Conservation (phyloP, 2,888 invertebrate genomes). For the Drosophila anomalata region DNA sequence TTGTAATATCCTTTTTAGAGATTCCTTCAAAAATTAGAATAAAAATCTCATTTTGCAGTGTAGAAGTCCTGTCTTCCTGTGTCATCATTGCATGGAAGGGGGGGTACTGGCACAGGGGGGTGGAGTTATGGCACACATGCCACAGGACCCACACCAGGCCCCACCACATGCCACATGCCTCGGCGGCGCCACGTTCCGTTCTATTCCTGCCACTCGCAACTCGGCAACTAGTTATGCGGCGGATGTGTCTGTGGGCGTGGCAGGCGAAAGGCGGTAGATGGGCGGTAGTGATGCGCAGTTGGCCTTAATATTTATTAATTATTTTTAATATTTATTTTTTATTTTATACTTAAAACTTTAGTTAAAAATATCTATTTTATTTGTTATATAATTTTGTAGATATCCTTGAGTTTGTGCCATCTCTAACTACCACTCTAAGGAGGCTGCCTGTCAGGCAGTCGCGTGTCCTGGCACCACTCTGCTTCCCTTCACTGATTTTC, state of each 20-base stretch:
- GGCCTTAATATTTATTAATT: too few relatives aligned
- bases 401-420: not conserved
- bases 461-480: constrained; percentile 42
- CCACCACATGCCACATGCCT: constrained; percentile 44
- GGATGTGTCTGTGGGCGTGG: constrained; percentile 48
- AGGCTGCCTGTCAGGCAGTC: constrained; percentile 8
- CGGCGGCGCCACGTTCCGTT: constrained; percentile 47
- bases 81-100: constrained; percentile 26
- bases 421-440: not conserved
- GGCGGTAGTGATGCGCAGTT: not conserved
- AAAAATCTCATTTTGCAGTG: constrained; percentile 24
- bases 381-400: not conserved
- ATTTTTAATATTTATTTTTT: too few relatives aligned
- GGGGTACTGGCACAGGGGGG: not conserved
- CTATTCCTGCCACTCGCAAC: constrained; percentile 41
- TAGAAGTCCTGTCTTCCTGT: constrained; percentile 33
- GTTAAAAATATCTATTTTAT: too few relatives aligned
- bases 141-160: constrained; percentile 19
- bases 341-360: too few relatives aligned
- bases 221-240: constrained; percentile 52
- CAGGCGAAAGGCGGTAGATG: constrained; percentile 11
- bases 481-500: constrained; percentile 36
- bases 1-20: too few relatives aligned
- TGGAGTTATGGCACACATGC: constrained; percentile 41
- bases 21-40: constrained; percentile 2